Base-by-base conservation (phyloP, 2,797 vertebrate genomes). In the Mareca penelope region DNA sequence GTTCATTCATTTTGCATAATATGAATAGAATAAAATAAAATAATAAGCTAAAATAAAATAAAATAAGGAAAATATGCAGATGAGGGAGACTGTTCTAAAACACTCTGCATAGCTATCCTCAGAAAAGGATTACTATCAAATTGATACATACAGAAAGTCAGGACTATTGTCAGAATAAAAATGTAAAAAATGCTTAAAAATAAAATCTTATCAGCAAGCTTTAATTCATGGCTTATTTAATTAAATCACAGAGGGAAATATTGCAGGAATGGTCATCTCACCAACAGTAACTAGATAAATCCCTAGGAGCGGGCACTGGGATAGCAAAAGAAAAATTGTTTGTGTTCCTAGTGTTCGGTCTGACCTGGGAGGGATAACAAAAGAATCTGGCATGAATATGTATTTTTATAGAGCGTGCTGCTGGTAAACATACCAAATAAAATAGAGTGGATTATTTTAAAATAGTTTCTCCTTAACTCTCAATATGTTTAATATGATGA, bases 321-420 rank as follows among this genome's bases (percentile, higher is more conserved):
- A 89, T 55, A 96, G 89, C 24, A 35, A 87, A 90, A 94, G 85
- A 88, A 95, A 96, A 97, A 97, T 93, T 97, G 95, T 96, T 96
- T 97, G 94, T 50, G 80, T 96, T 97, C 95, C 97, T 94, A 72
- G 89, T 77, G 79, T 92, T 93, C 29, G 52, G 86, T 56, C 23
- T 70, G 85, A 95, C 90, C 93, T 90, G 68, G 90, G 87, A 95
- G 95, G 87, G 88, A 80, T 88, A 88, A 96, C 94, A 95, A 96
- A 97, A 95, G 94, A 92, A 92, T 67, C 80, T 90, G 68, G 86
- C 50, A 81, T 91, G 59, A 96, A 96, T 94, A 82, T 94, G 95
- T 95, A 96, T 96, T 94, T 94, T 94, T 95, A 90, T 86, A 60
- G 56, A 72, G 88, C 90, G 93, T 35, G 93, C 94, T 96, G 85